Conservation (phyloP, 2,888 invertebrate genomes). For the Lobophora halterata region DNA sequence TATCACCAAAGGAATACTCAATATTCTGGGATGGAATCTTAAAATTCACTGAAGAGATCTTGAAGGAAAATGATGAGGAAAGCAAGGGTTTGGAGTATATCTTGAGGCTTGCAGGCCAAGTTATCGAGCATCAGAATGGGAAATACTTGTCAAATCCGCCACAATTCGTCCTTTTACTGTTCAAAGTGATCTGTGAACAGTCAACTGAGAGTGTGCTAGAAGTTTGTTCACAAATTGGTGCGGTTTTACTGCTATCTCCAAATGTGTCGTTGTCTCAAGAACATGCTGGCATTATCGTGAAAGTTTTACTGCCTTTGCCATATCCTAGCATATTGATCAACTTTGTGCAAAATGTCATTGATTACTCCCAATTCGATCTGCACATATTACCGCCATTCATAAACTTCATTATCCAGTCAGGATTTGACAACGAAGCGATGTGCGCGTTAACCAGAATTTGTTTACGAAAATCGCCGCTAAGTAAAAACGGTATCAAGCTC, state of each 20-base stretch:
- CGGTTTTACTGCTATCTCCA: slow-evolving; percentile 80
- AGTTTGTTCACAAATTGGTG: slow-evolving; percentile 78
- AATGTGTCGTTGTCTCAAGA: slow-evolving; percentile 86
- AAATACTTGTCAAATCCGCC: slow-evolving; percentile 82
- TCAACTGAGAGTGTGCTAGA: slow-evolving; percentile 69
- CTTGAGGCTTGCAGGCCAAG: slow-evolving; percentile 81
- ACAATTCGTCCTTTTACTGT: slow-evolving; percentile 80
- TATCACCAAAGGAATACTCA: slow-evolving; percentile 82
- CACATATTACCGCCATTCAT: slow-evolving; percentile 85
- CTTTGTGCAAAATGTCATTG: slow-evolving; percentile 84
- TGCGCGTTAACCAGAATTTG: slow-evolving; percentile 84
- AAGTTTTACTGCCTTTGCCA: slow-evolving; percentile 81
- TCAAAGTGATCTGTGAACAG: slow-evolving; percentile 72
- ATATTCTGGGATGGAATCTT: slow-evolving; percentile 83
- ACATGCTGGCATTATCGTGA: slow-evolving; percentile 84
- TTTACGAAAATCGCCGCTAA: slow-evolving; percentile 83
- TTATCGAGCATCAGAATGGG: slow-evolving; percentile 83
- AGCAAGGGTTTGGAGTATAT: slow-evolving; percentile 66
- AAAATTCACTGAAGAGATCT: slow-evolving; percentile 58
- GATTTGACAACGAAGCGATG: slow-evolving; percentile 79
- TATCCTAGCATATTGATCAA: slow-evolving; percentile 80
- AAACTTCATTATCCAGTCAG: slow-evolving; percentile 76
- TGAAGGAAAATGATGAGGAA: slow-evolving; percentile 55
- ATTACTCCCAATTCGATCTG: slow-evolving; percentile 86
- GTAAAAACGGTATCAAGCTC: slow-evolving; percentile 80